phyloP scores from a whole-genome alignment of 2,888 invertebrate genomes.

The Andrena haemorrhoa region DNA sequence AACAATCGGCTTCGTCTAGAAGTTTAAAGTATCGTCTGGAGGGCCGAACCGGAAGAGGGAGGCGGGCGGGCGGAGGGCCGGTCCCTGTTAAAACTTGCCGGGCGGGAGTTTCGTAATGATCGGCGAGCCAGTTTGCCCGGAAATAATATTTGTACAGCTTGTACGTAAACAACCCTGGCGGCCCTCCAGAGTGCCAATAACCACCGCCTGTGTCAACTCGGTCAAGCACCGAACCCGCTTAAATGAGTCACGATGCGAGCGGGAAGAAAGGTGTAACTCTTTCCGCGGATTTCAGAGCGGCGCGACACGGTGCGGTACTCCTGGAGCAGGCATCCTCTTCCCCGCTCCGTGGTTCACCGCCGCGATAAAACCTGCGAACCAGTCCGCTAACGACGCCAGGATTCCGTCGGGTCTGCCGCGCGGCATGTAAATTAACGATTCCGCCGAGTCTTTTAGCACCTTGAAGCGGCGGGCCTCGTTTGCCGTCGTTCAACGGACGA shows the following conservation, averaged over 20 bases:
- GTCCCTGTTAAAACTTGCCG: conserved; percentile 72
- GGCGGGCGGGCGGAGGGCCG: conserved; percentile 2
- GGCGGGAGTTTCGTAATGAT: conserved; percentile 75
- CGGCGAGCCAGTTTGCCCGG: conserved; percentile 78
- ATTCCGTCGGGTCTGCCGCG: conserved; percentile 13
- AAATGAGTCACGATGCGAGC: conserved; percentile 75
- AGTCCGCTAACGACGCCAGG: conserved; percentile 20
- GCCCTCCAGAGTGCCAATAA: conserved; percentile 78
- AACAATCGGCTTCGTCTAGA: conserved; percentile 48
- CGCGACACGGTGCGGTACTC: neutral
- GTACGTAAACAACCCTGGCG: conserved; percentile 79
- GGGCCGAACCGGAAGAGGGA: conserved; percentile 33
- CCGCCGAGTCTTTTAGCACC: conserved; percentile 43
- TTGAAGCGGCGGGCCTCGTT: conserved; percentile 7
- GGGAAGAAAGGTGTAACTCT: conserved; percentile 63
- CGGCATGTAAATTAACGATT: conserved; percentile 27
- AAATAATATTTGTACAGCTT: conserved; percentile 82
- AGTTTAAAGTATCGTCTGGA: conserved; percentile 61
- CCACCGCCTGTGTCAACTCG: conserved; percentile 81
- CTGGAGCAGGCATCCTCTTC: neutral
- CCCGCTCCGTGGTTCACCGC: conserved; percentile 6
- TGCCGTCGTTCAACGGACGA: conserved; percentile 1
- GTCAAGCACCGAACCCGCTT: conserved; percentile 74
- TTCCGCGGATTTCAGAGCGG: conserved; percentile 16
- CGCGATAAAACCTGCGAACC: conserved; percentile 28